These are phyloP conservation scores for Thalassophryne amazonica DNA, from an alignment of 2,797 vertebrate genomes.

Conservation along the genomic window DNA sequence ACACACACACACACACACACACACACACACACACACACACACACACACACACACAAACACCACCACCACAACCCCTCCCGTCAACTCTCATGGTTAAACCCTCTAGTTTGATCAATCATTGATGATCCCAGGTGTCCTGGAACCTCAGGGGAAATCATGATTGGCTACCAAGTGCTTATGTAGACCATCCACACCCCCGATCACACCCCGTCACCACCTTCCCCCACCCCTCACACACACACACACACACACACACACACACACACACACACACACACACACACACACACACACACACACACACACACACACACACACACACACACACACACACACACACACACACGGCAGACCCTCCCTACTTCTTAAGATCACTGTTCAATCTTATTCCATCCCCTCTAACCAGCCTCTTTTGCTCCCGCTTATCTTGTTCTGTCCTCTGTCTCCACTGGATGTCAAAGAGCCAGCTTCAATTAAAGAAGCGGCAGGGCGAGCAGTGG, in stretches of 20 bases:
- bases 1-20: slow-evolving; percentile 6
- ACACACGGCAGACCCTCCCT: slow-evolving; percentile 25
- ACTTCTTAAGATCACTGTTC: slow-evolving; percentile 51
- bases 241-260: slow-evolving; percentile 1
- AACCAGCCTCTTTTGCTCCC: slow-evolving; percentile 26
- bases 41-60: slow-evolving; percentile 21
- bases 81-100: slow-evolving; percentile 51
- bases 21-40: slow-evolving; percentile 13
- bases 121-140: slow-evolving; percentile 78
- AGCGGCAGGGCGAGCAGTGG: slow-evolving; percentile 70
- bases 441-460: slow-evolving; percentile 43
- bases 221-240: too few species aligned
- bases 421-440: slow-evolving; percentile 48
- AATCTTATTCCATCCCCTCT: slow-evolving; percentile 31
- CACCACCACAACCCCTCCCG: slow-evolving; percentile 1
- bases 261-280: slow-evolving; percentile 27
- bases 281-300: neutral
- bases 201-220: too few species aligned
- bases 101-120: slow-evolving; percentile 76
- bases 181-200: slow-evolving; percentile 5
- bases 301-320: slow-evolving; percentile 1
- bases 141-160: slow-evolving; percentile 61
- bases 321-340: slow-evolving; percentile 26
- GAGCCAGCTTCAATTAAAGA: slow-evolving; percentile 77
- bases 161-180: slow-evolving; percentile 37